phyloP scores from a whole-genome alignment of 2,888 invertebrate genomes.

The Diadromus collaris region DNA sequence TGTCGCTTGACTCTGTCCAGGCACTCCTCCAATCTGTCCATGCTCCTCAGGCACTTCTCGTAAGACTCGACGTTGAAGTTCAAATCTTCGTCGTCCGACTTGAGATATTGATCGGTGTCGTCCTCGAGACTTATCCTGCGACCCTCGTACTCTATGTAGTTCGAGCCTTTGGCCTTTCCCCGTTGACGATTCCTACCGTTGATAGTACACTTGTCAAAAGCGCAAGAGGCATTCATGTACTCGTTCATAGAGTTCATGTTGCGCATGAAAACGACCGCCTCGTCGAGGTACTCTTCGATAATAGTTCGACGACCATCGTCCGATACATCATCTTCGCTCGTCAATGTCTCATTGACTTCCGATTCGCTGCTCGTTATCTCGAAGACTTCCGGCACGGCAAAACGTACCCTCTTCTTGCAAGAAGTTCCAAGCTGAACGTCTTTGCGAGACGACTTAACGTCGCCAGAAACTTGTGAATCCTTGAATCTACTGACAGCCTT shows the following conservation, averaged over 20 bases:
- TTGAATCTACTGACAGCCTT: slow-evolving; percentile 49
- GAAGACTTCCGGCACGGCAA: slow-evolving; percentile 48
- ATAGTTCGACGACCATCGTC: slow-evolving; percentile 54
- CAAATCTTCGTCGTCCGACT: slow-evolving; percentile 49
- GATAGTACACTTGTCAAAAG: slow-evolving; percentile 57
- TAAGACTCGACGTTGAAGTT: slow-evolving; percentile 67
- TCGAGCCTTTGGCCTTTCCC: slow-evolving; percentile 42
- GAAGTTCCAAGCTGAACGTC: slow-evolving; percentile 41
- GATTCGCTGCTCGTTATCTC: slow-evolving; percentile 61
- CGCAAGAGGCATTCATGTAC: slow-evolving; percentile 66
- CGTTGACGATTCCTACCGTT: slow-evolving; percentile 38
- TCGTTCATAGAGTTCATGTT: slow-evolving; percentile 74
- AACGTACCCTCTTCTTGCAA: slow-evolving; percentile 59
- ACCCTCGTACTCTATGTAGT: slow-evolving; percentile 62
- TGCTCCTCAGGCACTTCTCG: slow-evolving; percentile 70
- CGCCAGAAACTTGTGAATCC: neutral
- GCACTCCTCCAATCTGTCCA: slow-evolving; percentile 71
- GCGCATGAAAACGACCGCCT: slow-evolving; percentile 72
- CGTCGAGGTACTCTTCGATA: slow-evolving; percentile 69
- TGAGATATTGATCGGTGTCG: slow-evolving; percentile 56
- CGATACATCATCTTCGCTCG: slow-evolving; percentile 46
- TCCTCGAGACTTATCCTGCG: slow-evolving; percentile 61
- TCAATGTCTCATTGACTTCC: slow-evolving; percentile 59
- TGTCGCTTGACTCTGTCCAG: slow-evolving; percentile 68
- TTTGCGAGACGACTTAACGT: slow-evolving; percentile 37